phyloP scores from a whole-genome alignment of 1,140 invertebrate species.

The Platorchestia sp. region DNA sequence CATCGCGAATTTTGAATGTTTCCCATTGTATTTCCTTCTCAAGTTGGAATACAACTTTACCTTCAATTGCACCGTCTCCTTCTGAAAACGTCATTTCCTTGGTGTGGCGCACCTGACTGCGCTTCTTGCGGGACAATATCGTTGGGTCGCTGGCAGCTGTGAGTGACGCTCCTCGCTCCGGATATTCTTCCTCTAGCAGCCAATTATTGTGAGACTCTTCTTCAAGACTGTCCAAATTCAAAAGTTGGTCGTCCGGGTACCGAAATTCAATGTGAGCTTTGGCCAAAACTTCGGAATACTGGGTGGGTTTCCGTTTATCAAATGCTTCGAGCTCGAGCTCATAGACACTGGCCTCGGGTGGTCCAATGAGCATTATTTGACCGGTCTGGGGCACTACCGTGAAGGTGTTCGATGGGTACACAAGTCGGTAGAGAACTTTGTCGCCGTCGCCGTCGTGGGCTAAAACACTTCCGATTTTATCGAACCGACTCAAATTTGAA shows the following conservation, averaged over 20 bases:
- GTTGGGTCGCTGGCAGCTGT: constrained; percentile 79
- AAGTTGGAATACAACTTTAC: constrained; percentile 88
- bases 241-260: constrained; percentile 72
- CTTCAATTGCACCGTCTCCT: constrained; percentile 88
- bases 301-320: constrained; percentile 81
- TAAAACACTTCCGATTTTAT: constrained; percentile 83
- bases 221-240: constrained; percentile 63
- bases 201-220: constrained; percentile 48
- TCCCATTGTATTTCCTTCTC: constrained; percentile 93
- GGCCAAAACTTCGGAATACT: constrained; percentile 79
- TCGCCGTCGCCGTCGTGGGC: constrained; percentile 90
- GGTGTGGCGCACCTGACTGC: constrained; percentile 86
- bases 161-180: constrained; percentile 68
- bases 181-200: constrained; percentile 59
- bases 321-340: constrained; percentile 83
- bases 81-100: constrained; percentile 94
- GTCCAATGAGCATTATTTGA: constrained; percentile 83
- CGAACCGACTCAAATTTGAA: constrained; percentile 80
- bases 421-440: constrained; percentile 84
- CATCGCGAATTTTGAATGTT: constrained; percentile 92
- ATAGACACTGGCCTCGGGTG: constrained; percentile 67
- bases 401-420: constrained; percentile 83
- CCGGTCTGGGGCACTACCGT: constrained; percentile 93
- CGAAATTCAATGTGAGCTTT: constrained; percentile 83
- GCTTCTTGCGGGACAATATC: constrained; percentile 79